phyloP scores from a whole-genome alignment of 2,797 vertebrate genomes.

The Crenuchus spilurus region DNA sequence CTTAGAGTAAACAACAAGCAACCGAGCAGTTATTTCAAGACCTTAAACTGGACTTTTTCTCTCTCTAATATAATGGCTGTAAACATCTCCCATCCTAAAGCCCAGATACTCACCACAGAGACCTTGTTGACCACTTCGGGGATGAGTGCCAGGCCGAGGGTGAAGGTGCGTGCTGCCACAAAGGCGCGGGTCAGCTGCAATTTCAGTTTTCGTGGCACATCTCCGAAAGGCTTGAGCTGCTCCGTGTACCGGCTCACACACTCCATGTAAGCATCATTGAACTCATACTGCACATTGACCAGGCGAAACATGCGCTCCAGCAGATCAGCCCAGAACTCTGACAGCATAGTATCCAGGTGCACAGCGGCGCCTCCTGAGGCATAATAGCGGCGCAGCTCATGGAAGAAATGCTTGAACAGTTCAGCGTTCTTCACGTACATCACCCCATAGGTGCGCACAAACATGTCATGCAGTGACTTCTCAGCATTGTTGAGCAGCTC shows the following conservation, averaged over 20 bases:
- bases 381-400: conserved; percentile 88
- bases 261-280: conserved; percentile 91
- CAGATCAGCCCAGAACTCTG: conserved; percentile 93
- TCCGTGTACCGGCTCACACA: conserved; percentile 94
- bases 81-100: too few species aligned
- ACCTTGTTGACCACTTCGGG: conserved; percentile 89
- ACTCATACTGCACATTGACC: conserved; percentile 94
- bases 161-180: conserved; percentile 90
- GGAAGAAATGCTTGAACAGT: conserved; percentile 94
- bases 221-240: conserved; percentile 94
- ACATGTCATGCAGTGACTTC: conserved; percentile 91
- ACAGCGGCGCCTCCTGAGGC: conserved; percentile 74
- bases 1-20: too few species aligned
- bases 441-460: conserved; percentile 90
- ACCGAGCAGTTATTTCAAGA: neutral
- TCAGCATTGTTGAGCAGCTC: conserved; percentile 92
- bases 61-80: neutral
- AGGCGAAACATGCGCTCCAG: conserved; percentile 95
- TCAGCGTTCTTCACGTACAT: conserved; percentile 94
- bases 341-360: conserved; percentile 92
- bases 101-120: conserved; percentile 80
- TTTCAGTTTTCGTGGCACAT: conserved; percentile 92
- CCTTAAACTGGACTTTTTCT: neutral
- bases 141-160: conserved; percentile 85
- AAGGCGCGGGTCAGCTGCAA: conserved; percentile 90